Evolutionary conservation across 2,797 vertebrate genomes (phyloP).

Genomic region (Hyperoplus immaculatus): DNA sequence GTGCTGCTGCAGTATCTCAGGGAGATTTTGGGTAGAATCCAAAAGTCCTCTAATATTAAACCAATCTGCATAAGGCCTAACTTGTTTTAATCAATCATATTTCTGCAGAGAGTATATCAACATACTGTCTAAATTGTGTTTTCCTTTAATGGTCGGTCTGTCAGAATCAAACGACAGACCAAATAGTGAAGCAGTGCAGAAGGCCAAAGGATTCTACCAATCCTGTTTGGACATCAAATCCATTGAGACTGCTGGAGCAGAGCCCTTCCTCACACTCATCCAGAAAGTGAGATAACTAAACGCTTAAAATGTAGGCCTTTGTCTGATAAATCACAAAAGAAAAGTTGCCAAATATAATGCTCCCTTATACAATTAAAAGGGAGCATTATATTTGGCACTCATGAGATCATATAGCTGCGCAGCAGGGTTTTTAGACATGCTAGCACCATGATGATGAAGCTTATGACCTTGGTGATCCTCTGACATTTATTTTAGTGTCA

Average conservation of each 20-base stretch:
- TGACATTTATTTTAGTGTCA: no score
- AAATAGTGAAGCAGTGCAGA: constrained; percentile 82
- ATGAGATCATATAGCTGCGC: no score
- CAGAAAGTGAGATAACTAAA: constrained; percentile 83
- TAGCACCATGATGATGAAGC: no score
- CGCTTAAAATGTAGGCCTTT: neutral
- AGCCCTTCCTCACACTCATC: constrained; percentile 88
- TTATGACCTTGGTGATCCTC: no score
- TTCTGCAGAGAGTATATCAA: neutral
- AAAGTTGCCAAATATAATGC: neutral
- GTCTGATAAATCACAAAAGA: constrained; percentile 12
- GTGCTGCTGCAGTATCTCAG: constrained; percentile 86
- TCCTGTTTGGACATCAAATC: constrained; percentile 89
- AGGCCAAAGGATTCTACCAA: constrained; percentile 88
- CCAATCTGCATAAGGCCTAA: neutral
- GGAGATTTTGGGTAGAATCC: constrained; percentile 87
- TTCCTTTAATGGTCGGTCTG: constrained; percentile 9
- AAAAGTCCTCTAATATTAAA: neutral
- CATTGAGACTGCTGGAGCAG: constrained; percentile 84
- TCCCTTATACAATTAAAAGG: neutral
- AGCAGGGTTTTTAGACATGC: no score
- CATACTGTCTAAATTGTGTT: neutral
- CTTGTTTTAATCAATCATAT: neutral
- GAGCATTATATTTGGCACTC: neutral
- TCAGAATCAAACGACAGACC: constrained; percentile 60